These are phyloP conservation scores for Volucella zonaria DNA, from an alignment of 2,888 invertebrate genomes.

Conservation along the genomic window DNA sequence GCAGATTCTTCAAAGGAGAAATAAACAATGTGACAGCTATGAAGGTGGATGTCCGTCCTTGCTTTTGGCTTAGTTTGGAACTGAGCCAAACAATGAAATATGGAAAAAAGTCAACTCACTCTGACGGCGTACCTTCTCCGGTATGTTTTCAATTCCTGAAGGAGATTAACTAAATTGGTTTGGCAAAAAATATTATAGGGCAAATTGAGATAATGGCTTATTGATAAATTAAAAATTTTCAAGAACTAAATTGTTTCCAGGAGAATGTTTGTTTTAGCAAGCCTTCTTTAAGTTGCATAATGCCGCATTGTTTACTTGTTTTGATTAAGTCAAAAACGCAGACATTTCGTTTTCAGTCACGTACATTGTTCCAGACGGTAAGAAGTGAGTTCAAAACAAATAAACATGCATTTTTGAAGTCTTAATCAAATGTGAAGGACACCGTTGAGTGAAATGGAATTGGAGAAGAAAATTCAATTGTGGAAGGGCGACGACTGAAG, in stretches of 20 bases:
- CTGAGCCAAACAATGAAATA: constrained; percentile 50
- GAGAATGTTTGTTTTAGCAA: background rate
- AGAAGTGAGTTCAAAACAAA: constrained; percentile 6
- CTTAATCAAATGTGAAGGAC: background rate
- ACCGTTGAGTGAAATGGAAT: no score
- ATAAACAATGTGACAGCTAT: constrained; percentile 55
- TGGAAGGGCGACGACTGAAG: no score
- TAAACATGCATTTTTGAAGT: background rate
- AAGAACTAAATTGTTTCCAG: background rate
- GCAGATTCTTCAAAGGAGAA: constrained; percentile 6
- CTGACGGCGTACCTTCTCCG: constrained; percentile 22
- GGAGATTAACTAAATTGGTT: constrained; percentile 48
- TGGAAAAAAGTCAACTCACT: constrained; percentile 28
- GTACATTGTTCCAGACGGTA: constrained; percentile 13
- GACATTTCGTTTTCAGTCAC: constrained; percentile 43
- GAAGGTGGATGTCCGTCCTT: constrained; percentile 6
- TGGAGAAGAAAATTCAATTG: no score
- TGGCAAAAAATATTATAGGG: constrained; percentile 31
- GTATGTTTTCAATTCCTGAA: background rate
- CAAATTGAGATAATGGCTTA: constrained; percentile 2
- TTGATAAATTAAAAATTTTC: background rate
- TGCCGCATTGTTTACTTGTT: constrained; percentile 1
- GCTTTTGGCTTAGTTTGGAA: constrained; percentile 27
- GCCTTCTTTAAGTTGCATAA: constrained; percentile 2
- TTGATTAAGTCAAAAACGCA: constrained; percentile 22